phyloP scores from a whole-genome alignment of 1,140 invertebrate species.

The Xylocopa sonorina region DNA sequence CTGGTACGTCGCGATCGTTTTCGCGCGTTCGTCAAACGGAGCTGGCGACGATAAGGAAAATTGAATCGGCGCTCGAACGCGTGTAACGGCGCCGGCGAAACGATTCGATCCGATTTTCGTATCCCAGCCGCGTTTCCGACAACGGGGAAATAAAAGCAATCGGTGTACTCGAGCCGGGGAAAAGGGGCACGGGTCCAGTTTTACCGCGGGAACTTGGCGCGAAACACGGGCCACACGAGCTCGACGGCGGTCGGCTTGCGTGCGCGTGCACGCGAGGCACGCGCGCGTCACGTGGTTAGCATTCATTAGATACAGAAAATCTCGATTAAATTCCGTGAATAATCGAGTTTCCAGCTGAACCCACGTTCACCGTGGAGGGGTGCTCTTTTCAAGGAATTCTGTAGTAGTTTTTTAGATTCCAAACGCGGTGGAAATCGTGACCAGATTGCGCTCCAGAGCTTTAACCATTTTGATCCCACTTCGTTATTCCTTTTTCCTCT shows the following conservation, averaged over 20 bases:
- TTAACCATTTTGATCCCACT: neutral
- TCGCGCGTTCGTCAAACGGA: neutral
- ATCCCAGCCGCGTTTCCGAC: constrained; percentile 54
- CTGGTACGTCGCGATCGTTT: neutral
- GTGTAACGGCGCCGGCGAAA: neutral
- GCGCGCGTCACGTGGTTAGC: constrained; percentile 57
- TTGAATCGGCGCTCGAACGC: neutral
- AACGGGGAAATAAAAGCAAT: constrained; percentile 56
- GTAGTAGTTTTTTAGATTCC: neutral
- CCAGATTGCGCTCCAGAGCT: neutral
- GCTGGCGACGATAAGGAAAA: neutral
- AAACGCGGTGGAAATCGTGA: too few relatives aligned
- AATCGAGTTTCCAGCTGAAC: neutral
- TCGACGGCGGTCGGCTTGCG: neutral
- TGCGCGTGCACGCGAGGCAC: constrained; percentile 43
- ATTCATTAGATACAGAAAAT: constrained; percentile 61
- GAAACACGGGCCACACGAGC: constrained; percentile 29
- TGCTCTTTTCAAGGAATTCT: neutral
- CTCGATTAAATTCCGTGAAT: constrained; percentile 26
- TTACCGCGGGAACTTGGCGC: constrained; percentile 58
- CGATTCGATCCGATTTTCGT: constrained; percentile 42
- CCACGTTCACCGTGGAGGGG: neutral
- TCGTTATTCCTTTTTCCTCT: neutral
- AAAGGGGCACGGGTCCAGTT: constrained; percentile 65
- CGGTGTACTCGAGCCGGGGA: constrained; percentile 37